A percentile compares a stretch with the other conserved stretches of the same genome.
Conservation (phyloP, 2,797 vertebrate species). For the Champsocephalus gunnari region DNA sequence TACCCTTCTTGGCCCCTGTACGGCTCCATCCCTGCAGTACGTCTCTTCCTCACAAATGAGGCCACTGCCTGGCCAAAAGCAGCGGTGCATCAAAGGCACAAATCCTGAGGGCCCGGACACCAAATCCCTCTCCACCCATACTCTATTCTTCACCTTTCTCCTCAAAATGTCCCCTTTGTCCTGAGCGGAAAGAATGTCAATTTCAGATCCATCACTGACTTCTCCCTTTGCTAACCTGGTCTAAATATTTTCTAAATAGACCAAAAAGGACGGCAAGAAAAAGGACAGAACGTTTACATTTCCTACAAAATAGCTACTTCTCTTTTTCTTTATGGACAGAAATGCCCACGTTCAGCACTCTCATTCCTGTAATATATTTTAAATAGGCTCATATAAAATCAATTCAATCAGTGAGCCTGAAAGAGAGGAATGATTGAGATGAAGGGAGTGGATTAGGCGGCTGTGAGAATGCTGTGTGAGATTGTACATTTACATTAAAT, state of each 20-base stretch:
- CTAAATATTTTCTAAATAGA: constrained; percentile 1
- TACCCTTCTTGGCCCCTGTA: not conserved
- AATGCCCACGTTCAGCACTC: constrained; percentile 16
- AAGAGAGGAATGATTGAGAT: constrained; percentile 15
- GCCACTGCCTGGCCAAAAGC: constrained; percentile 33
- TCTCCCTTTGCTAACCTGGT: constrained; percentile 14
- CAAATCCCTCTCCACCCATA: not conserved
- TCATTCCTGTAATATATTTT: constrained; percentile 19
- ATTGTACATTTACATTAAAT: constrained; percentile 22
- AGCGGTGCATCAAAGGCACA: constrained; percentile 53
- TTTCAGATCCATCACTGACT: constrained; percentile 19
- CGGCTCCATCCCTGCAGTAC: constrained; percentile 8
- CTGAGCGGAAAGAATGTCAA: constrained; percentile 26
- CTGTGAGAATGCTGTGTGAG: not conserved
- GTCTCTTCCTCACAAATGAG: constrained; percentile 64
- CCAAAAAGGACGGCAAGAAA: not conserved
- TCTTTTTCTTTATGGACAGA: not conserved
- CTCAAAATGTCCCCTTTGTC: constrained; percentile 6
- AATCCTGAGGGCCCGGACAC: constrained; percentile 29
- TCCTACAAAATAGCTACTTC: not conserved
- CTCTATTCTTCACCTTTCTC: constrained; percentile 3
- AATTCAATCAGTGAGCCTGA: constrained; percentile 12
- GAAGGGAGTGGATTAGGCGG: not conserved
- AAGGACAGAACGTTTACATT: not conserved
- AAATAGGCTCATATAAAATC: constrained; percentile 36